Base-by-base conservation (phyloP, 2,113 vertebrate genomes). In the Lathamus discolor region DNA sequence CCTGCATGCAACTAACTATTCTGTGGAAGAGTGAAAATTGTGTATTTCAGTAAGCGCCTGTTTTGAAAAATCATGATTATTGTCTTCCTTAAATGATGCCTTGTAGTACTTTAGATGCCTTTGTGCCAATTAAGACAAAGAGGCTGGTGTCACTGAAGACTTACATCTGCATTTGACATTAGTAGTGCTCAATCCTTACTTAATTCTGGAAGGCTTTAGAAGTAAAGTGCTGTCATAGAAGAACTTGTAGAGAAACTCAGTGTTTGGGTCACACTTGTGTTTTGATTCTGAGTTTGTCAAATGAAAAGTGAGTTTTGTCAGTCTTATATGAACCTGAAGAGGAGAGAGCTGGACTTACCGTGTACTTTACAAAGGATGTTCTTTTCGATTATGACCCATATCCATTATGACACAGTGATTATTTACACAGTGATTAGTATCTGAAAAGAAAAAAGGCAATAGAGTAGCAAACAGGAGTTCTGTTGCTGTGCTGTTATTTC, bases 1-100 rank as follows among this genome's bases (percentile, higher is more conserved):
- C 20, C 25, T 59, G 10, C 13, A 0, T 13, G 5, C 0, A 1
- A 24, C 12, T 59, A 59, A 10, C 13, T 86, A 0, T 19, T 61
- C 59, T 35, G 13, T 55, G 49, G 29, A 66, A 81, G 52, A 51
- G 31, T 81, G 31, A 66, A 66, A 87, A 11, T 43, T 7, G 0
- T 29, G 23, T 31, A 31, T 55, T 74, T 90, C 14, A 62, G 4
- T 51, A 57, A 92, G 28, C 6, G n/a, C 4, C 1, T 90, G 51
- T 68, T 79, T 43, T 22, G 83, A 54, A 39, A 85, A 51, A 43
- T 41, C 4, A 77, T 20, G 87, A 57, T 57, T 22, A 31, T 27
- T 4, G 10, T 57, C 6, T 64, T 92, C 63, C 52, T 62, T 74
- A 80, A 51, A 27, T 86, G 18, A 35, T 66, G 27, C 35, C 23